Evolutionary conservation across 2,113 vertebrate species (phyloP).

Genomic region (Prionailurus bengalensis): DNA sequence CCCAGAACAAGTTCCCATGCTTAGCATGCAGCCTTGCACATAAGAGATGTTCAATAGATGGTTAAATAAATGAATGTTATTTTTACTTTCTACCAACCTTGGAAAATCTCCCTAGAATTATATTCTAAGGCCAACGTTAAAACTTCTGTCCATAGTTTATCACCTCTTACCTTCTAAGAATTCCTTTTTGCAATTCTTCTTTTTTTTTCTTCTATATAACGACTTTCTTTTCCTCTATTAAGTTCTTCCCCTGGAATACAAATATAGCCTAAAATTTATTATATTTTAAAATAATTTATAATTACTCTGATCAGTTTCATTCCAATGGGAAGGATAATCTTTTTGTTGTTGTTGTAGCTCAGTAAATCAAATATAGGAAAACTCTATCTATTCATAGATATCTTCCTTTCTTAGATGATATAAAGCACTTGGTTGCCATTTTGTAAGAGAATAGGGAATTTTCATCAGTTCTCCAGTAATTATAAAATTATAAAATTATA

Average conservation of each 20-base stretch:
- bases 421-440: background rate
- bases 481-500: background rate
- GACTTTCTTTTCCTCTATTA: background rate
- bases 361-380: background rate
- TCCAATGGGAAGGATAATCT: background rate
- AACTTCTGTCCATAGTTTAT: background rate
- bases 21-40: background rate
- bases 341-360: background rate
- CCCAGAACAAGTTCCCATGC: background rate
- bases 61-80: background rate
- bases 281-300: background rate
- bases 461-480: background rate
- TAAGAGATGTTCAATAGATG: background rate
- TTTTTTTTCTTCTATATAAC: background rate
- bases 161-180: background rate
- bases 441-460: background rate
- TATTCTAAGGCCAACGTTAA: background rate
- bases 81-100: background rate
- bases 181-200: background rate
- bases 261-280: background rate
- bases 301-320: background rate
- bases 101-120: background rate
- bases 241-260: background rate
- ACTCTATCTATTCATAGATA: background rate
- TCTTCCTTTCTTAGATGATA: background rate